Evolutionary conservation across 2,888 invertebrate genomes (phyloP).

Genomic region (Colostygia pectinataria): DNA sequence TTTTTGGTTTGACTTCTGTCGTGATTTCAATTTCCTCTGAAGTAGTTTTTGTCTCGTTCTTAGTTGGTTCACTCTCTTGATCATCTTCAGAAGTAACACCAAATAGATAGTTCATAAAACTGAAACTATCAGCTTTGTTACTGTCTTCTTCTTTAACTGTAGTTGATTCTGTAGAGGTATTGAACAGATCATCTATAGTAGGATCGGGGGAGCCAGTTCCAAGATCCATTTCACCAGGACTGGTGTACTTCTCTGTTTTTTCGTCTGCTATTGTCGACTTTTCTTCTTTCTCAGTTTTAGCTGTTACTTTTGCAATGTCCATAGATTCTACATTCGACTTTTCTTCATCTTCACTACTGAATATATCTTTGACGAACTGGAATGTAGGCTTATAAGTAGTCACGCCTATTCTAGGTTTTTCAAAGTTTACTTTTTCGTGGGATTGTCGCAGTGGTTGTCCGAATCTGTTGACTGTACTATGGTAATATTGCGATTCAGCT

Average conservation of each 20-base stretch:
- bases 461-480: conserved; percentile 83
- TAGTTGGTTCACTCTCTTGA: conserved; percentile 29
- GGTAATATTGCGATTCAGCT: conserved; percentile 88
- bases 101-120: conserved; percentile 72
- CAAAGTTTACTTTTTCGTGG: conserved; percentile 50
- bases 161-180: conserved; percentile 58
- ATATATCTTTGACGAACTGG: conserved; percentile 60
- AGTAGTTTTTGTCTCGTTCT: conserved; percentile 41
- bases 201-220: conserved; percentile 69
- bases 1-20: conserved; percentile 52
- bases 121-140: conserved; percentile 43
- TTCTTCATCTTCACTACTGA: conserved; percentile 49
- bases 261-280: conserved; percentile 42
- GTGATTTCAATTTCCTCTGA: conserved; percentile 45
- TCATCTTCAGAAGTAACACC: conserved; percentile 60
- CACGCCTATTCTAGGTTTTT: conserved; percentile 49
- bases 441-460: conserved; percentile 52
- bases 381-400: conserved; percentile 71
- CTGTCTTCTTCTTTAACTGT: conserved; percentile 41
- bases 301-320: conserved; percentile 59
- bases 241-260: conserved; percentile 45
- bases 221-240: conserved; percentile 71
- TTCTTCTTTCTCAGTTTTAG: conserved; percentile 31
- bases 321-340: conserved; percentile 36
- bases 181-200: conserved; percentile 58